These are phyloP conservation scores for Hetaerina americana DNA, from an alignment of 1,140 invertebrate species.

Conservation along the genomic window DNA sequence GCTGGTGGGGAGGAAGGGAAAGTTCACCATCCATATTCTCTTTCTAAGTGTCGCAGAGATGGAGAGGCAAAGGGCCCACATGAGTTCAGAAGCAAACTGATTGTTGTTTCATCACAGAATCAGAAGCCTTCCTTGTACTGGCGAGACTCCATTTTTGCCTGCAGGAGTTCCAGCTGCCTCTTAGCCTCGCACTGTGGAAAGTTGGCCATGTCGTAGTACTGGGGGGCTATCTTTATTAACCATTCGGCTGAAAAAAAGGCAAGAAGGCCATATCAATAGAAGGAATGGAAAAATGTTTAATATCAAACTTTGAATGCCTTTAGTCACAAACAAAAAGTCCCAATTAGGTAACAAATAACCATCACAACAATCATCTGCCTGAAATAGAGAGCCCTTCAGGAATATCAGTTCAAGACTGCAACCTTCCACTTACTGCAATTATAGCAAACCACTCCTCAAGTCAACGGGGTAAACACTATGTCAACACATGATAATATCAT, in stretches of 20 bases:
- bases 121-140: conserved; percentile 79
- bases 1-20: too few relatives aligned
- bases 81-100: too few relatives aligned
- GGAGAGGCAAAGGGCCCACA: too few relatives aligned
- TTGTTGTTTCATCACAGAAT: conserved; percentile 18
- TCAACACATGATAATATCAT: too few relatives aligned
- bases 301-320: conserved; percentile 10
- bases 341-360: background rate
- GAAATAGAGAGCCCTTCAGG: too few relatives aligned
- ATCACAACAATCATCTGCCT: too few relatives aligned
- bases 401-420: too few relatives aligned
- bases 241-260: conserved; percentile 65
- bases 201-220: conserved; percentile 96
- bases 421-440: too few relatives aligned
- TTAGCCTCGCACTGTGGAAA: conserved; percentile 97
- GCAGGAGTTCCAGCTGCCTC: conserved; percentile 75
- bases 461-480: too few relatives aligned
- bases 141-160: conserved; percentile 68
- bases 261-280: conserved; percentile 12
- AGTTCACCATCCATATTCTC: too few relatives aligned
- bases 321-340: conserved; percentile 5
- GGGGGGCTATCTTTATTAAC: conserved; percentile 89
- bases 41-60: too few relatives aligned
- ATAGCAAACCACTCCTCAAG: too few relatives aligned
- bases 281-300: conserved; percentile 8